Base-by-base conservation (phyloP, 2,797 vertebrate species). In the Lagocephalus sceleratus region DNA sequence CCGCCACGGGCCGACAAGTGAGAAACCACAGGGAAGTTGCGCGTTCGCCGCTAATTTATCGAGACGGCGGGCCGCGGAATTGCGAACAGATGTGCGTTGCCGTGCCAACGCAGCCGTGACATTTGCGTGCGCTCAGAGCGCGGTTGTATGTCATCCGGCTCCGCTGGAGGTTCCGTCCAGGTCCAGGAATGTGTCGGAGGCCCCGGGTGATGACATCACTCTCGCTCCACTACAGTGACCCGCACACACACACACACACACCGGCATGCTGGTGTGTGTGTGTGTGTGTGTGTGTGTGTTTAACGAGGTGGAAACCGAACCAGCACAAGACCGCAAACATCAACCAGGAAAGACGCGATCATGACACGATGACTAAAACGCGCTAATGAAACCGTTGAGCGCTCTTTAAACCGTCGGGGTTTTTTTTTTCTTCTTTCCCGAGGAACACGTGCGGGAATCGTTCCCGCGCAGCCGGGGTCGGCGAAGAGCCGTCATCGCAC, bases 171-270 rank as follows among this genome's bases (percentile, higher is more conserved):
- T 72, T 73, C 54, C 25, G 39, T 51, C 46, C 15, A 3, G 55
- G 65, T 70, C 65, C 60, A 60, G 71, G 72, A 79, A 84, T 79
- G 71, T 52, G 68, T 61, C 59, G 63, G 68, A 80, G 82, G 83
- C 68, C 70, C 56, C 66, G 17, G 35, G 9, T 16, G 54, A 76
- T 86, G 79, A 87, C 81, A 82, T 85, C 83, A 84, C 62, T 57
- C 41, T 45, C 16, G 65, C 16, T 19, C 65, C 22, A 47, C 6
- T 14, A 59, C 51, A 63, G 63, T 60, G 72, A 81, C 49, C 17
- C 32, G 14, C 10, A 35, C 32, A 14, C 32, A n/a, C n/a, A n/a
- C n/a, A n/a, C n/a, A n/a, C n/a, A n/a, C n/a, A n/a, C n/a, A n/a
- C n/a, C n/a, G n/a, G n/a, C n/a, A n/a, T n/a, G n/a, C n/a, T n/a